Conservation (phyloP, 2,113 vertebrate genomes). For the Rallus limicola region DNA sequence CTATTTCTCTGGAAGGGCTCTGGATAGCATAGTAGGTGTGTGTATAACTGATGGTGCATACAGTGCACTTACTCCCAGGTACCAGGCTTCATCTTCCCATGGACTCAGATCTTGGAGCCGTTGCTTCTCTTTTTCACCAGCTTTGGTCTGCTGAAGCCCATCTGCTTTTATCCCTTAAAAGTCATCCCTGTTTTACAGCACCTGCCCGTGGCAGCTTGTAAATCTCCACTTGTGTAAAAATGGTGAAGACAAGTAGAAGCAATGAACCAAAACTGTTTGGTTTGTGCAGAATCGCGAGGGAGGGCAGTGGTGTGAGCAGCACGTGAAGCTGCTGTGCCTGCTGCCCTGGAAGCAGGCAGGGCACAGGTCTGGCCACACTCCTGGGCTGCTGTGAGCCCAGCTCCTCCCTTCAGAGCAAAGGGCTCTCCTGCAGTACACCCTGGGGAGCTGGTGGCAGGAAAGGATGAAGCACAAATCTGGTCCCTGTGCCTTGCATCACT, state of each 20-base stretch:
- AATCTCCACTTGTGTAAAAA: background rate
- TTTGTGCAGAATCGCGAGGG: background rate
- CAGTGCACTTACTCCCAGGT: background rate
- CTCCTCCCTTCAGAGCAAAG: rapidly evolving
- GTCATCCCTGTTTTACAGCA: background rate
- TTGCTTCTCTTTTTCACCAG: background rate
- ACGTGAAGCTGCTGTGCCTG: background rate
- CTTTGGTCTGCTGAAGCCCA: background rate
- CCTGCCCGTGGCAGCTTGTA: background rate
- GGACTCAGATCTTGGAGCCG: background rate
- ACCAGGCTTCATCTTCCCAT: background rate
- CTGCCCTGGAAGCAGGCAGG: background rate
- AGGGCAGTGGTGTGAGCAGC: background rate
- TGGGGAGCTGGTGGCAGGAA: background rate
- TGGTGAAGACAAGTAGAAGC: background rate
- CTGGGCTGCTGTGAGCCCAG: rapidly evolving
- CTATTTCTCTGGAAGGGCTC: background rate
- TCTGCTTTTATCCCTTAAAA: background rate
- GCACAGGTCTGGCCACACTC: rapidly evolving
- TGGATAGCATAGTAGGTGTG: background rate
- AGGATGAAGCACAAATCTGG: background rate
- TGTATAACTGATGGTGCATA: rapidly evolving
- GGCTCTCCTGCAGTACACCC: background rate
- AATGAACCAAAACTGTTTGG: rapidly evolving
- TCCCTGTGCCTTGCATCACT: background rate